Base-by-base conservation (phyloP, 92 coral and sea anemone genomes). In the Heteractis magnifica region DNA sequence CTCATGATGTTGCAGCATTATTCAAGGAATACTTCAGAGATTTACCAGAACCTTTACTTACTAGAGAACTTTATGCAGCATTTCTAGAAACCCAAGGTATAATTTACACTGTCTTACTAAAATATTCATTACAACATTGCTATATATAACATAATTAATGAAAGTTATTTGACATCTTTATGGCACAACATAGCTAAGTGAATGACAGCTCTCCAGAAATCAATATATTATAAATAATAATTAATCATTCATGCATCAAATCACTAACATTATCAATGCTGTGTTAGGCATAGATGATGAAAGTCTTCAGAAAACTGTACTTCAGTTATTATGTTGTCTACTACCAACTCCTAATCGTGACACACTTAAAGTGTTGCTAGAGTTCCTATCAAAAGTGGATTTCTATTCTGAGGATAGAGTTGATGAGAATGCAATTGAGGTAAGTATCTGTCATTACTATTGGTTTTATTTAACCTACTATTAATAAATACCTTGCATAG, bases 1-100 rank as follows among this genome's bases (percentile, higher is more conserved):
- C 99, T 68, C 99, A 97, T 71, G 99, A 97, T 77, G 99, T 97
- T 26, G 99, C 99, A 4, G 99, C 99, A 76, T 84, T 97, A 74
- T 97, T 97, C 89, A 97, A 97, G 79, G 98, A 97, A 84, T 97
- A 94, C 77, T 88, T 97, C 64, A 82, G 99, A 62, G 98, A 95
- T 82, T 86, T 97, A 49, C 99, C 99, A 16, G 99, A 97, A 80
- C 99, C 99, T 10, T 84, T 97, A 12, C 84, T 97, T 12, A 97
- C 99, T 18, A 88, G 99, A 83, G 99, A 97, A 86, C 89, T 97
- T 18, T 97, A 97, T 81, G 90, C 98, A 8, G 97, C 97, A 44
- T 97, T 94, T 77, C 84, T 97, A 50, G 95, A 94, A 86, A 94
- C 97, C 11, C 99, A 97, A 90, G 90, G 99, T 97, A 89, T 14